phyloP scores from a whole-genome alignment of 2,113 vertebrate genomes.

The Centropus unirufus region DNA sequence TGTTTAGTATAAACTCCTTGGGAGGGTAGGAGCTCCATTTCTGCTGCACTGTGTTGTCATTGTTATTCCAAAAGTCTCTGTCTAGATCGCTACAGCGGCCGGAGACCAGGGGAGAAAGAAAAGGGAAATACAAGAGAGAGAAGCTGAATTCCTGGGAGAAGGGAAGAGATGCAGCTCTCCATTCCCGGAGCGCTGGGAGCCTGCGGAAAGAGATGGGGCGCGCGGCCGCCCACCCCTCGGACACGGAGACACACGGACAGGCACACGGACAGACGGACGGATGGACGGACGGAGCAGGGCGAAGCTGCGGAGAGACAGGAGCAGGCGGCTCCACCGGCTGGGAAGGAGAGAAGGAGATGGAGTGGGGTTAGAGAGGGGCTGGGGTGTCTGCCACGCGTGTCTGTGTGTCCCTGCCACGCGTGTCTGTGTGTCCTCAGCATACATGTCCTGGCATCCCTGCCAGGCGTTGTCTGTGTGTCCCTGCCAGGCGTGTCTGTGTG shows the following conservation, averaged over 20 bases:
- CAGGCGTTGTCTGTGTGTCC: fast-evolving
- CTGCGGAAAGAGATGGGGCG: slow-evolving; percentile 49
- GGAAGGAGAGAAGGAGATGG: slow-evolving; percentile 56
- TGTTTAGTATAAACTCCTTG: slow-evolving; percentile 99
- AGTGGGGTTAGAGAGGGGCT: not conserved
- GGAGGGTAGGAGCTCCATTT: slow-evolving; percentile 99
- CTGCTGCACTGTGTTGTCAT: slow-evolving; percentile 99
- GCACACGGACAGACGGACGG: not conserved
- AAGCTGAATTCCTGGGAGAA: slow-evolving; percentile 73
- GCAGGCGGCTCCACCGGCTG: slow-evolving; percentile 44
- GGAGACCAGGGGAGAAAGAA: slow-evolving; percentile 80
- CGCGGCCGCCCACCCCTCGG: not conserved
- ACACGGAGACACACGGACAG: not conserved
- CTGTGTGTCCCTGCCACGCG: fast-evolving
- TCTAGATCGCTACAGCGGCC: slow-evolving; percentile 94
- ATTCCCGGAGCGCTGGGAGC: slow-evolving; percentile 17
- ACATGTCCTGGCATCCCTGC: not conserved
- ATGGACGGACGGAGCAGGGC: not conserved
- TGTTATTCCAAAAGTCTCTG: slow-evolving; percentile 99
- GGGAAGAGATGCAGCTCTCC: slow-evolving; percentile 22
- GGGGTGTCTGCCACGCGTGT: not conserved
- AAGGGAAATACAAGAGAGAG: slow-evolving; percentile 83
- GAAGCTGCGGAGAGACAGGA: slow-evolving; percentile 57
- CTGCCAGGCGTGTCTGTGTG: not conserved
- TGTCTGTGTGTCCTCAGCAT: not conserved